Evolutionary conservation across 2,888 invertebrate genomes (phyloP).

Genomic region (Mythimna vitellina): DNA sequence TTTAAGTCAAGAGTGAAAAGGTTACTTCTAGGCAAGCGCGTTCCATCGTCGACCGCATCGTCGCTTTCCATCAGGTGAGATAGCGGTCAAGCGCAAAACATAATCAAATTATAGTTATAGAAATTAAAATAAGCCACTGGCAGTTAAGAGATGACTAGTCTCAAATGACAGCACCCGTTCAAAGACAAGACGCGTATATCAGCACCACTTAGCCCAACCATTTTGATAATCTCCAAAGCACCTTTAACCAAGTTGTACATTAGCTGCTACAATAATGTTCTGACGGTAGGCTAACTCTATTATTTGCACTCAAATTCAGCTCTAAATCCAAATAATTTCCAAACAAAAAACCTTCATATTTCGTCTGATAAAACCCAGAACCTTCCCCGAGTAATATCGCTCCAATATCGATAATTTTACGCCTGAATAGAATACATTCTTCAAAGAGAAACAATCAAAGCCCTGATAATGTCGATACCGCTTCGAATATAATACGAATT

Average conservation of each 20-base stretch:
- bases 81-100: no score
- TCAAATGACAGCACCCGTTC: no score
- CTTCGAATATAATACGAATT: slow-evolving; percentile 40
- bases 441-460: slow-evolving; percentile 43
- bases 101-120: no score
- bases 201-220: no score
- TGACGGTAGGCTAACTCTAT: neutral
- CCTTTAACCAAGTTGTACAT: neutral
- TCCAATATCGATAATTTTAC: slow-evolving; percentile 48
- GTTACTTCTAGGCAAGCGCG: no score
- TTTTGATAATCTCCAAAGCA: slow-evolving; percentile 7
- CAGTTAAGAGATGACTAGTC: no score
- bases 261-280: neutral
- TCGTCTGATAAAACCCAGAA: slow-evolving; percentile 39
- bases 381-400: slow-evolving; percentile 42
- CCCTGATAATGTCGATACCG: slow-evolving; percentile 24
- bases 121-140: no score
- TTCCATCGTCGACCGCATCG: no score
- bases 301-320: slow-evolving; percentile 5
- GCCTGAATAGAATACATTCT: slow-evolving; percentile 45
- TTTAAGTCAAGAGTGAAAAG: no score
- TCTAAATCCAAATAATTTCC: slow-evolving; percentile 11
- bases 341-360: slow-evolving; percentile 35
- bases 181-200: no score
- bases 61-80: no score